Evolutionary conservation across 1,140 invertebrate species (phyloP).

Genomic region (Drosophila takahashii): DNA sequence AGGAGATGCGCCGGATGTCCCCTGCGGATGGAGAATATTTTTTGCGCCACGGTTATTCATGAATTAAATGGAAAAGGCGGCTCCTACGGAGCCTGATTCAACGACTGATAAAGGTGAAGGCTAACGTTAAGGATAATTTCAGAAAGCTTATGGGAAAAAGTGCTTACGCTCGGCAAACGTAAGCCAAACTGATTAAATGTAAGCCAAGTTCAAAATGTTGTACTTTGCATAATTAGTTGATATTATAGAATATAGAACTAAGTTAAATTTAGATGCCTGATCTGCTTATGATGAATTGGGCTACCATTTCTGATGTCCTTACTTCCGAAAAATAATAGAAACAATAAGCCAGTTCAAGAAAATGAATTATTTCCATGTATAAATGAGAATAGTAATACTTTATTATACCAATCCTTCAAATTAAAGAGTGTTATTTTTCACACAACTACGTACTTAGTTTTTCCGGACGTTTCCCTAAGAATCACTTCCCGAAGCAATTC

Average conservation of each 20-base stretch:
- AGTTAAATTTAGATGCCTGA: too few relatives aligned
- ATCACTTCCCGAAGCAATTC: not conserved
- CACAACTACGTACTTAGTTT: not conserved
- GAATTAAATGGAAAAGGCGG: conserved; percentile 3
- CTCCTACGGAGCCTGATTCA: not conserved
- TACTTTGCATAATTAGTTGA: too few relatives aligned
- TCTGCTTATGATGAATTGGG: too few relatives aligned
- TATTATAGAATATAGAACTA: not conserved
- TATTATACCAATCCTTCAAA: not conserved
- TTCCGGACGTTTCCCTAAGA: not conserved
- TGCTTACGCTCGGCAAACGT: too few relatives aligned
- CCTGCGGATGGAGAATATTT: conserved; percentile 46
- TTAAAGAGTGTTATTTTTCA: not conserved
- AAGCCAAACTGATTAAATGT: too few relatives aligned
- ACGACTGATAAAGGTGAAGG: not conserved
- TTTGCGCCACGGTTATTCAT: conserved; percentile 11
- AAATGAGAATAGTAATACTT: not conserved
- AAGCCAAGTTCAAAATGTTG: too few relatives aligned
- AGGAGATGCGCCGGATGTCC: conserved; percentile 86
- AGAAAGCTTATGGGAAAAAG: too few relatives aligned
- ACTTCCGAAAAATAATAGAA: too few relatives aligned
- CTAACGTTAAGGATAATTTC: not conserved
- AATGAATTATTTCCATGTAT: too few relatives aligned
- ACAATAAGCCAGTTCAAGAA: too few relatives aligned
- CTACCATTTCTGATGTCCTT: too few relatives aligned